Conservation (phyloP, 1,140 invertebrate genomes). For the Pachypsylla venusta region DNA sequence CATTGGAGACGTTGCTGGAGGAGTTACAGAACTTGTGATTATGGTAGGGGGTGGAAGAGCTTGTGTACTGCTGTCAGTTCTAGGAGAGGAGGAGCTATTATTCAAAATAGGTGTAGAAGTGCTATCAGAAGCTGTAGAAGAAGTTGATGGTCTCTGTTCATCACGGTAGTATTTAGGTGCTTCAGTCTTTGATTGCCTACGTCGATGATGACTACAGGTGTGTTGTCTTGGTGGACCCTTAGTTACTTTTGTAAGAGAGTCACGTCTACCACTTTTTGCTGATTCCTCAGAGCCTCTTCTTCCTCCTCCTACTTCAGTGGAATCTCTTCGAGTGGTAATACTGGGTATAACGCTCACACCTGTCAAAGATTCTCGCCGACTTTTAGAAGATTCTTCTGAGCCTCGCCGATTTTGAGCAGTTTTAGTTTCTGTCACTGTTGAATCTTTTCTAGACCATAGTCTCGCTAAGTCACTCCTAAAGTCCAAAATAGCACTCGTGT, state of each 20-base stretch:
- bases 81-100: constrained; percentile 14
- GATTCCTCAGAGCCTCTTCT: constrained; percentile 47
- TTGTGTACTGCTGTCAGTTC: constrained; percentile 16
- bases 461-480: constrained; percentile 52
- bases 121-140: constrained; percentile 54
- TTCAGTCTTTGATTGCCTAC: constrained; percentile 28
- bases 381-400: constrained; percentile 30
- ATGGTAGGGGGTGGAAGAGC: constrained; percentile 59
- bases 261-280: constrained; percentile 41
- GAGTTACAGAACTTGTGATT: constrained; percentile 62
- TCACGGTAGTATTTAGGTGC: constrained; percentile 36
- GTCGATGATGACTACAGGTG: constrained; percentile 32
- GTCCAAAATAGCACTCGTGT: constrained; percentile 43
- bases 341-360: neutral
- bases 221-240: constrained; percentile 26
- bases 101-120: constrained; percentile 27
- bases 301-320: constrained; percentile 21
- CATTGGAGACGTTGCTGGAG: constrained; percentile 56
- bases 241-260: constrained; percentile 41
- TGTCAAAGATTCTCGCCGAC: constrained; percentile 21
- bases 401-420: constrained; percentile 22
- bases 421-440: constrained; percentile 21
- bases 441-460: constrained; percentile 45
- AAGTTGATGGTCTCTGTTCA: constrained; percentile 59
- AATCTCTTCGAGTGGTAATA: constrained; percentile 12